phyloP scores from a whole-genome alignment of 2,113 vertebrate genomes.

The Dunckerocampus dactyliophorus region DNA sequence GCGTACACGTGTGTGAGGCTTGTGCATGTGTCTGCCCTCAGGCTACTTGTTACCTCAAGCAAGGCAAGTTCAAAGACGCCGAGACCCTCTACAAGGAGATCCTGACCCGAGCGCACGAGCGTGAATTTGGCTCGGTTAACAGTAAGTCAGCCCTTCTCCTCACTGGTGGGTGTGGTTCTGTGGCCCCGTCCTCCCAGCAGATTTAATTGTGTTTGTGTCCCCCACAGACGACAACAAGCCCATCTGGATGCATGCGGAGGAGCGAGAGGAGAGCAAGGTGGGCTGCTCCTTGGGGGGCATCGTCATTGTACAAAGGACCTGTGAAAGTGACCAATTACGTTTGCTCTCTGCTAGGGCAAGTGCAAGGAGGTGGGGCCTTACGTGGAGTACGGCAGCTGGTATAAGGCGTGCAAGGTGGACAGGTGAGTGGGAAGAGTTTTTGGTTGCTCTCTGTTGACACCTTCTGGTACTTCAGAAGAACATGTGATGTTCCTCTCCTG shows the following conservation, averaged over 20 bases:
- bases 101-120: slow-evolving; percentile 83
- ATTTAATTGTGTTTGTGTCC: neutral
- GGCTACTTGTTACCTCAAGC: slow-evolving; percentile 88
- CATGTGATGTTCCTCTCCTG: neutral
- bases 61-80: slow-evolving; percentile 85
- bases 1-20: too few relatives aligned
- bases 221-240: slow-evolving; percentile 88
- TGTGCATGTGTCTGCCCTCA: slow-evolving; percentile 29
- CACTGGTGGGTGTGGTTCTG: too few relatives aligned
- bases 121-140: slow-evolving; percentile 85
- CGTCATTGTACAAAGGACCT: neutral
- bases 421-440: slow-evolving; percentile 66
- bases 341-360: slow-evolving; percentile 65
- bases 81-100: slow-evolving; percentile 86
- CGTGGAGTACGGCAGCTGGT: slow-evolving; percentile 86
- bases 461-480: neutral
- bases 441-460: neutral
- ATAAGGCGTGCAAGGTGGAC: slow-evolving; percentile 88
- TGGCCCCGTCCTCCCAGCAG: slow-evolving; percentile 11
- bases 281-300: neutral
- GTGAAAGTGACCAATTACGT: neutral
- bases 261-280: slow-evolving; percentile 87
- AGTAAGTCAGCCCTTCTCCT: slow-evolving; percentile 63
- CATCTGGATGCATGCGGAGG: slow-evolving; percentile 92
- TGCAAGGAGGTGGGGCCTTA: slow-evolving; percentile 73